Conservation (phyloP, 2,888 invertebrate genomes). For the Caradrina kadenii region DNA sequence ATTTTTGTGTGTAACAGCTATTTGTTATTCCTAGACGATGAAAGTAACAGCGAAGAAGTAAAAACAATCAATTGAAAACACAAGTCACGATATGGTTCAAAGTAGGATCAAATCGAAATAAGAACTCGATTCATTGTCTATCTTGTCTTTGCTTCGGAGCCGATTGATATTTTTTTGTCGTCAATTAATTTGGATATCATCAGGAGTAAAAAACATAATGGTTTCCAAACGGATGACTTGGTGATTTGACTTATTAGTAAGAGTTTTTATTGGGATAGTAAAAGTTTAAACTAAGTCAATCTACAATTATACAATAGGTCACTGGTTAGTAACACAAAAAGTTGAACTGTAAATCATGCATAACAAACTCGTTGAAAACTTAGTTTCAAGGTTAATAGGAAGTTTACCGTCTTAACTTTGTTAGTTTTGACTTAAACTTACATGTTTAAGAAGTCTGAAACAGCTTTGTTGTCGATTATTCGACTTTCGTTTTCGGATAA, state of each 20-base stretch:
- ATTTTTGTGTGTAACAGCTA: slow-evolving; percentile 5
- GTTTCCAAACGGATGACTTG: not conserved
- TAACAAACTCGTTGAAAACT: slow-evolving; percentile 43
- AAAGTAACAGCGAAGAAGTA: slow-evolving; percentile 50
- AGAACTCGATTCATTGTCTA: slow-evolving; percentile 44
- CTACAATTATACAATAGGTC: slow-evolving; percentile 30
- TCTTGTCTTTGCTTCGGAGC: slow-evolving; percentile 28
- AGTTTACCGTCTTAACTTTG: slow-evolving; percentile 47
- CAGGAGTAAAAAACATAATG: slow-evolving; percentile 20
- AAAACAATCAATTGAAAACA: slow-evolving; percentile 56
- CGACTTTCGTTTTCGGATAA: slow-evolving; percentile 13
- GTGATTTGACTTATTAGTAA: slow-evolving; percentile 16
- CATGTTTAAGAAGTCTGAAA: slow-evolving; percentile 29
- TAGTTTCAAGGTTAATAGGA: slow-evolving; percentile 59
- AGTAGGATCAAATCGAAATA: slow-evolving; percentile 47
- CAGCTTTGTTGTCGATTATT: slow-evolving; percentile 19
- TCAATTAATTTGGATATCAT: slow-evolving; percentile 33
- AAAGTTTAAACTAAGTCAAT: slow-evolving; percentile 22
- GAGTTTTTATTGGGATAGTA: not conserved
- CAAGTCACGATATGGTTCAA: slow-evolving; percentile 59
- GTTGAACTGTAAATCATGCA: slow-evolving; percentile 54
- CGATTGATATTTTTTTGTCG: slow-evolving; percentile 42
- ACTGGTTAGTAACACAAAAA: slow-evolving; percentile 43
- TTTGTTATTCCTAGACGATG: slow-evolving; percentile 26
- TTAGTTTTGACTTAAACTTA: slow-evolving; percentile 48